These are phyloP conservation scores for Aproaerema taeniolella DNA, from an alignment of 2,888 invertebrate genomes.

Conservation along the genomic window DNA sequence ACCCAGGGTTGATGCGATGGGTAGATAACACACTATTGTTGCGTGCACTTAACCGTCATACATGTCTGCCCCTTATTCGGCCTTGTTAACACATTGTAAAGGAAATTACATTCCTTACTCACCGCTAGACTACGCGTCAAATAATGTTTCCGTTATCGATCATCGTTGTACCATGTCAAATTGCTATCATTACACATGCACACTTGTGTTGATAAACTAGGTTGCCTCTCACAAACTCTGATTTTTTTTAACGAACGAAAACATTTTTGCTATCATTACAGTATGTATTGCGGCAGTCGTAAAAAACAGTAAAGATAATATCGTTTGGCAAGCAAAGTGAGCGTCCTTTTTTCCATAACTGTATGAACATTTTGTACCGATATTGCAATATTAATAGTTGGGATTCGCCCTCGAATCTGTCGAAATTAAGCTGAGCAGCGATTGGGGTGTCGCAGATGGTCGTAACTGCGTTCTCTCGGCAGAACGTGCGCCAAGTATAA, in stretches of 20 bases:
- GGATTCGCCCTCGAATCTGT: constrained; percentile 60
- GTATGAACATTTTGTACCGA: constrained; percentile 36
- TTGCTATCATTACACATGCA: constrained; percentile 50
- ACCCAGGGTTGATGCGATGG: constrained; percentile 62
- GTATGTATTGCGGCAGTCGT: not conserved
- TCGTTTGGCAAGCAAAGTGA: constrained; percentile 1
- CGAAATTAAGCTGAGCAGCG: constrained; percentile 60
- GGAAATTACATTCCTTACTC: constrained; percentile 73
- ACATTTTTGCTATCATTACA: not conserved
- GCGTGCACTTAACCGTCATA: constrained; percentile 72
- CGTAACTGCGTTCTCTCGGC: constrained; percentile 55
- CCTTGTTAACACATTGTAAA: constrained; percentile 75
- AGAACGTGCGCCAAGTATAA: constrained; percentile 59
- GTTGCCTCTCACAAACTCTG: not conserved
- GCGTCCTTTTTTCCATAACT: constrained; percentile 27
- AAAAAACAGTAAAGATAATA: not conserved
- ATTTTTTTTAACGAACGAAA: not conserved
- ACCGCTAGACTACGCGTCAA: constrained; percentile 52
- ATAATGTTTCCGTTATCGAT: constrained; percentile 66
- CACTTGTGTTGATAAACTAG: constrained; percentile 35
- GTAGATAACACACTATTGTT: constrained; percentile 59
- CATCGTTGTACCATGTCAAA: constrained; percentile 60
- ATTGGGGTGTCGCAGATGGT: constrained; percentile 71
- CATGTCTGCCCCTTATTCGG: constrained; percentile 47
- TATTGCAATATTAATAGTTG: constrained; percentile 55